Percentiles rank a stretch among this genome's conserved stretches.
phyloP scores from a whole-genome alignment of 2,113 vertebrate species.

The Amia ocellicauda region DNA sequence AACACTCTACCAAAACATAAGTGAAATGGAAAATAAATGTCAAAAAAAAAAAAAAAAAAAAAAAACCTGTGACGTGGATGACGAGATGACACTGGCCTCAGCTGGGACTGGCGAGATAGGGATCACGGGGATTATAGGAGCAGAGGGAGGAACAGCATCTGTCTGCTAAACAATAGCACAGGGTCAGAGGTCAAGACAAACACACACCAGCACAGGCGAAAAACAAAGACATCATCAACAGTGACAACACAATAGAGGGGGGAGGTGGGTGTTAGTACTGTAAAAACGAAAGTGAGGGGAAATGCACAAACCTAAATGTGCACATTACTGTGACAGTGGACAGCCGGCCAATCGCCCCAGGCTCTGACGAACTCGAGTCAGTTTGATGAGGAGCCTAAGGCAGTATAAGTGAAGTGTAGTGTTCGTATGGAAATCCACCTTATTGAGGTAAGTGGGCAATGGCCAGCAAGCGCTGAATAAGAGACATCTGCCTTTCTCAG shows the following conservation, averaged over 20 bases:
- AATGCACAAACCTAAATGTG: too few species aligned
- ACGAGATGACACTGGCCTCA: constrained; percentile 81
- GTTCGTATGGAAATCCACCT: too few species aligned
- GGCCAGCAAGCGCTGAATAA: too few species aligned
- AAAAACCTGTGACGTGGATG: constrained; percentile 85
- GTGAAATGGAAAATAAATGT: constrained; percentile 43
- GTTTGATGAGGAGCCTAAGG: too few species aligned
- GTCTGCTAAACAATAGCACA: constrained; percentile 84
- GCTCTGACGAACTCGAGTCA: too few species aligned
- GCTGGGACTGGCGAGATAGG: constrained; percentile 88
- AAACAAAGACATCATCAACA: constrained; percentile 8
- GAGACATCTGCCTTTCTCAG: too few species aligned
- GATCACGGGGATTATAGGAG: constrained; percentile 93
- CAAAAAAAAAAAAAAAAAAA: constrained; percentile 51
- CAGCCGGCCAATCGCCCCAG: too few species aligned
- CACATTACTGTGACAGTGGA: too few species aligned
- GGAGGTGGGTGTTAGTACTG: neutral
- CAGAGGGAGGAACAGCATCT: constrained; percentile 82
- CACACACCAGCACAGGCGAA: constrained; percentile 39
- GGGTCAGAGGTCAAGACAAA: constrained; percentile 55
- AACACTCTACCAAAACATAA: constrained; percentile 33
- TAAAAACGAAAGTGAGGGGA: too few species aligned
- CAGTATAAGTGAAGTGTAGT: too few species aligned
- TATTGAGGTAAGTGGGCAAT: too few species aligned
- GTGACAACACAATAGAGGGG: neutral